phyloP scores from a whole-genome alignment of 2,113 vertebrate genomes.

The Myrmecobius fasciatus region DNA sequence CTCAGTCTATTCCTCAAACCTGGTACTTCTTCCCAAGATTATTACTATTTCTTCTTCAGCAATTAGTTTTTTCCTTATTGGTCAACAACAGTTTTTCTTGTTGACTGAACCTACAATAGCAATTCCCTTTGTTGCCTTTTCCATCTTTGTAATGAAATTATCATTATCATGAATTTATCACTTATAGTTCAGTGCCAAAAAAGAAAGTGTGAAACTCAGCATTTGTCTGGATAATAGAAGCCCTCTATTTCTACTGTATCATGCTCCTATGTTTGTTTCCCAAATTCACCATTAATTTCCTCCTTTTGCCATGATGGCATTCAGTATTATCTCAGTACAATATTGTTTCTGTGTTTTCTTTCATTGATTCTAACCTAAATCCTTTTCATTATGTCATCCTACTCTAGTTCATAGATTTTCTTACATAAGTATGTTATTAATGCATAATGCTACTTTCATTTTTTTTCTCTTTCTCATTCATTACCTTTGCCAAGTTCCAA shows the following conservation, averaged over 20 bases:
- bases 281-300: not conserved
- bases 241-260: not conserved
- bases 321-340: not conserved
- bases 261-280: not conserved
- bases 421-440: not conserved
- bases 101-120: not conserved
- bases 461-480: slow-evolving; percentile 1
- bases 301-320: not conserved
- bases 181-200: not conserved
- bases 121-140: not conserved
- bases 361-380: not conserved
- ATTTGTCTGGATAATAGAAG: not conserved
- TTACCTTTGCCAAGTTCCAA: not conserved
- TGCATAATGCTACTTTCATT: not conserved
- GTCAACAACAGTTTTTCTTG: not conserved
- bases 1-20: not conserved
- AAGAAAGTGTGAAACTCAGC: not conserved
- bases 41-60: not conserved
- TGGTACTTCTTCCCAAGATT: not conserved
- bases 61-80: not conserved
- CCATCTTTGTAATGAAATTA: not conserved
- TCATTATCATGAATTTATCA: not conserved
- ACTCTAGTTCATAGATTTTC: not conserved
- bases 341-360: not conserved
- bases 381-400: not conserved